phyloP scores from a whole-genome alignment of 2,888 invertebrate genomes.

The Heliconius cydno region DNA sequence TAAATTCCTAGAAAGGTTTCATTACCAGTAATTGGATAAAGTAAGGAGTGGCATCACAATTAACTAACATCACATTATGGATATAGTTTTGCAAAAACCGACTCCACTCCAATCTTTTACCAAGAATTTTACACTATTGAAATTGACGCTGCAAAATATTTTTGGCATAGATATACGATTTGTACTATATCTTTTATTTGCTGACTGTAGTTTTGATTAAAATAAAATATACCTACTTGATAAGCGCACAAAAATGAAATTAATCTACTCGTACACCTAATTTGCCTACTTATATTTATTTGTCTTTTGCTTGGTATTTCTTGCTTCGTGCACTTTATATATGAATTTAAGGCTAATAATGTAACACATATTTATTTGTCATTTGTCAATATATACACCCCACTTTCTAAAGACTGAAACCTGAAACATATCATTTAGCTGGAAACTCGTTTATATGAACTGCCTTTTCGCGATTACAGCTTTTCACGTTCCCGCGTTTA shows the following conservation, averaged over 20 bases:
- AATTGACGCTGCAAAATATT: background rate
- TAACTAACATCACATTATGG: background rate
- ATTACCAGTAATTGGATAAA: conserved; percentile 2
- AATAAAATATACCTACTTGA: background rate
- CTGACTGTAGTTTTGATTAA: background rate
- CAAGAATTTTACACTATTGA: background rate
- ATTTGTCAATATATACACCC: conserved; percentile 33
- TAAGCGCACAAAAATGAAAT: conserved; percentile 1
- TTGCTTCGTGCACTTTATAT: background rate
- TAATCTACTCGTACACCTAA: background rate
- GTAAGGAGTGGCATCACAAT: background rate
- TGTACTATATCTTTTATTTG: background rate
- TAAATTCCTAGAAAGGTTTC: conserved; percentile 16
- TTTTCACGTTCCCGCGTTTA: conserved; percentile 28
- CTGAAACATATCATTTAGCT: conserved; percentile 71
- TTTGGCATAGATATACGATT: background rate
- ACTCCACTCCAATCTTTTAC: background rate
- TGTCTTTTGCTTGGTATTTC: background rate
- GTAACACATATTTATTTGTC: conserved; percentile 7
- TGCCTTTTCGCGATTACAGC: conserved; percentile 32
- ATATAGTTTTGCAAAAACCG: background rate
- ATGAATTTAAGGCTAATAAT: conserved; percentile 13
- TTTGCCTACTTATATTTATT: background rate
- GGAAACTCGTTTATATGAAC: conserved; percentile 51
- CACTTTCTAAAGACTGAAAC: conserved; percentile 70